phyloP scores from a whole-genome alignment of 2,888 invertebrate genomes.

The Melanchra persicariae region DNA sequence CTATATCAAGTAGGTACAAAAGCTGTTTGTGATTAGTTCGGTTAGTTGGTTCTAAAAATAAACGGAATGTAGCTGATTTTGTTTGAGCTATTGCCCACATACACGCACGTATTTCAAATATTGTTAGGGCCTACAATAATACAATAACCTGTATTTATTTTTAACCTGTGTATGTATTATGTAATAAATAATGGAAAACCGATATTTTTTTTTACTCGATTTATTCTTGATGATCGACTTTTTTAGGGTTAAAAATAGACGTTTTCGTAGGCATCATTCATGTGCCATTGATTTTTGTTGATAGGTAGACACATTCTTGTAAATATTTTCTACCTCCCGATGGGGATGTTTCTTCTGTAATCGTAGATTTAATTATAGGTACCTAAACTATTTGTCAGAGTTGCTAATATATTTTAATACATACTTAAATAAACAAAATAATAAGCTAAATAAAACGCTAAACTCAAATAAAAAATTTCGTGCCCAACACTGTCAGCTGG shows the following conservation, averaged over 20 bases:
- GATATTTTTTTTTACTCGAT: background rate
- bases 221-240: background rate
- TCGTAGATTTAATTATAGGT: background rate
- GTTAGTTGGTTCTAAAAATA: constrained; percentile 24
- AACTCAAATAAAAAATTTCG: no score
- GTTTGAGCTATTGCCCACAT: constrained; percentile 13
- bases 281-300: background rate
- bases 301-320: background rate
- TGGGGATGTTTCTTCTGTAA: background rate
- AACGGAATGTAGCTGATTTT: constrained; percentile 22
- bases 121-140: constrained; percentile 7
- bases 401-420: no score
- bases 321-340: background rate
- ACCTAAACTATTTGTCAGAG: no score
- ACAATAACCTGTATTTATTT: no score
- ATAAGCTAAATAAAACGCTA: no score
- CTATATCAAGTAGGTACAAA: constrained; percentile 24
- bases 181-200: constrained; percentile 25
- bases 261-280: background rate
- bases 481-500: no score
- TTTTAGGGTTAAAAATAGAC: background rate
- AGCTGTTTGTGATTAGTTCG: background rate
- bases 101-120: constrained; percentile 25
- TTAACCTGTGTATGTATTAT: no score
- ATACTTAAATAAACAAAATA: no score